Evolutionary conservation across 2,797 vertebrate genomes (phyloP).

Genomic region (Squalus acanthias): DNA sequence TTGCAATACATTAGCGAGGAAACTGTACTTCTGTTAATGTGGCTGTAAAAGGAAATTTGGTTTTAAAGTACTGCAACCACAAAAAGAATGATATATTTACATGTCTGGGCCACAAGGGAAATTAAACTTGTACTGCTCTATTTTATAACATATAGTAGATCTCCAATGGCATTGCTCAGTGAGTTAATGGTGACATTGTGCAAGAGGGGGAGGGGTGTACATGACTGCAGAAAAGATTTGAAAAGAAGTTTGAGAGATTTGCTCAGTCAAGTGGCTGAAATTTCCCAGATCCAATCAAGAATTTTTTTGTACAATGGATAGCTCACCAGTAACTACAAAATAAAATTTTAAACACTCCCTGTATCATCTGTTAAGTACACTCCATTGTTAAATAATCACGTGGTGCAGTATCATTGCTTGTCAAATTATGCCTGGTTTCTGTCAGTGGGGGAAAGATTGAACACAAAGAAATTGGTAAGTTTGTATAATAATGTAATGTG

Average conservation of each 20-base stretch:
- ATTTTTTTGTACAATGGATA: neutral
- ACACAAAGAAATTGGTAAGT: neutral
- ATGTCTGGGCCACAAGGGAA: constrained; percentile 16
- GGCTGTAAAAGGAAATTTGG: neutral
- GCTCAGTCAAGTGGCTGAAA: neutral
- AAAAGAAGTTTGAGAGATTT: neutral
- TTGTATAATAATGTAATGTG: neutral
- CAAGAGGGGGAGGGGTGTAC: neutral
- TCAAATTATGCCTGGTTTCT: neutral
- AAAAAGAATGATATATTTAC: neutral
- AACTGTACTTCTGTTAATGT: neutral
- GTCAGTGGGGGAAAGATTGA: neutral
- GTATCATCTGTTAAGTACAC: neutral
- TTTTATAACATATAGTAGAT: neutral
- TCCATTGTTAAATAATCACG: neutral
- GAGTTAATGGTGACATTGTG: neutral
- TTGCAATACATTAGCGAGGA: neutral
- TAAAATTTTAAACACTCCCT: neutral
- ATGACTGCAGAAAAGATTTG: neutral
- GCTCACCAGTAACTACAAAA: neutral
- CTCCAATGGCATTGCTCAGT: neutral
- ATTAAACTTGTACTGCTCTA: neutral
- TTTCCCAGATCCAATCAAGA: neutral
- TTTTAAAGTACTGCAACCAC: neutral
- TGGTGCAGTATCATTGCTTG: too few species aligned